Evolutionary conservation across 1,140 invertebrate species (phyloP), one percentile per base, ranked within the genome.

Genomic region (Lucilia cuprina): DNA sequence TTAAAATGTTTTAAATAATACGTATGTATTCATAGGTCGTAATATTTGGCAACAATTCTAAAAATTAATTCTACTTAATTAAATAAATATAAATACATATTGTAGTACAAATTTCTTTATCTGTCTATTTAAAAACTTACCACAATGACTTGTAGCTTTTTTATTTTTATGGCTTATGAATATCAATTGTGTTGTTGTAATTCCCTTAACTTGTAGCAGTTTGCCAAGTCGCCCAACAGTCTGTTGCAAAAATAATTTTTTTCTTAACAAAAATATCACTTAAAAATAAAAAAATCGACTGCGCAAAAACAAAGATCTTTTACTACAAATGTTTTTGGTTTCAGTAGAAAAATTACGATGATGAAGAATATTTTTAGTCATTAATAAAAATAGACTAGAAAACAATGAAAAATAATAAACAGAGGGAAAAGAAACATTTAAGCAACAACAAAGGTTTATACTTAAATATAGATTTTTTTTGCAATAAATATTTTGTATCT

Each of bases 361-460:
- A 70, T 70, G 65, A 70, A 21, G 19, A 25, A 12, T 70, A 12
- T 19, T 70, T 70, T 70, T 19, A 21, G 65, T 70, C 65, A 70
- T 70, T 70, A 70, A 70, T 70, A 70, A 70, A 70, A 70, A 70
- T 70, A 70, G 65, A 70, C 17, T 70, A 4, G 65, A 21, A 19
- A 70, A 70, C 17, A 70, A 70, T 19, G 17, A 70, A 70, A 70
- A 70, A 70, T 21, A 70, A 70, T 5, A 70, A 70, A 21, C 55
- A 17, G 14, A 60, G 55, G 55, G 55, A 17, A 7, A 60, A 41
- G 7, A 60, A n/a, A 60, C 55, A n/a, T 17, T 30, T 21, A 70
- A 70, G 4, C n/a, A 70, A 70, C 9, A 70, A 70, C 21, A 25
- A 80, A 80, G 77, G 41, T 80, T 80, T 80, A 80, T 80, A 80